These are phyloP conservation scores for Batillaria attramentaria DNA, from an alignment of 1,140 invertebrate species.

Conservation along the genomic window DNA sequence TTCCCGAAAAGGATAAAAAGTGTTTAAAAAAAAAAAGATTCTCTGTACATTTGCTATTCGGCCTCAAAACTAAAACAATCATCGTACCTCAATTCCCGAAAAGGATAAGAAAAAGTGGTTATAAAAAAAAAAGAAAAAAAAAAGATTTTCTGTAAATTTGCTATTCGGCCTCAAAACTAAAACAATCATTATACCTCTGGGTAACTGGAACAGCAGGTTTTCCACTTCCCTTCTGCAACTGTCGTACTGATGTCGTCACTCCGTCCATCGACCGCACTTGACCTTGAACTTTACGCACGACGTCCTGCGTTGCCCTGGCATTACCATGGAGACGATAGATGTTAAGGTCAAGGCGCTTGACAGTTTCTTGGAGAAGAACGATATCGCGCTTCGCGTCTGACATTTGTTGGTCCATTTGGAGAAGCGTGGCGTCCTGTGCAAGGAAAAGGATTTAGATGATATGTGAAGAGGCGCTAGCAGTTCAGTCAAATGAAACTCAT, in stretches of 20 bases:
- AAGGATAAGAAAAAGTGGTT: too few relatives aligned
- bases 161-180: neutral
- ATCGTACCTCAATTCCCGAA: too few relatives aligned
- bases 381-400: slow-evolving; percentile 38
- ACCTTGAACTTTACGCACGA: slow-evolving; percentile 37
- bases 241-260: neutral
- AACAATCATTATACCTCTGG: slow-evolving; percentile 50
- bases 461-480: neutral
- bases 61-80: neutral
- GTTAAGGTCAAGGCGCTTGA: slow-evolving; percentile 50
- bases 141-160: neutral
- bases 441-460: neutral
- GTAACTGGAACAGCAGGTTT: slow-evolving; percentile 54
- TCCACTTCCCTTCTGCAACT: slow-evolving; percentile 56
- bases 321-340: slow-evolving; percentile 45
- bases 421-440: slow-evolving; percentile 44
- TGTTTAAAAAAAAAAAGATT: slow-evolving; percentile 4
- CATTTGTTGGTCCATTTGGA: slow-evolving; percentile 49
- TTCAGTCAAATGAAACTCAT: too few relatives aligned
- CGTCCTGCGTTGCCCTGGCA: slow-evolving; percentile 42
- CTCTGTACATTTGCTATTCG: neutral
- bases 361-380: slow-evolving; percentile 43
- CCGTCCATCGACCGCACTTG: slow-evolving; percentile 7
- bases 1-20: too few relatives aligned
- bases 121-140: slow-evolving; percentile 20